phyloP scores from a whole-genome alignment of 2,797 vertebrate genomes.

The Pogoniulus pusillus region DNA sequence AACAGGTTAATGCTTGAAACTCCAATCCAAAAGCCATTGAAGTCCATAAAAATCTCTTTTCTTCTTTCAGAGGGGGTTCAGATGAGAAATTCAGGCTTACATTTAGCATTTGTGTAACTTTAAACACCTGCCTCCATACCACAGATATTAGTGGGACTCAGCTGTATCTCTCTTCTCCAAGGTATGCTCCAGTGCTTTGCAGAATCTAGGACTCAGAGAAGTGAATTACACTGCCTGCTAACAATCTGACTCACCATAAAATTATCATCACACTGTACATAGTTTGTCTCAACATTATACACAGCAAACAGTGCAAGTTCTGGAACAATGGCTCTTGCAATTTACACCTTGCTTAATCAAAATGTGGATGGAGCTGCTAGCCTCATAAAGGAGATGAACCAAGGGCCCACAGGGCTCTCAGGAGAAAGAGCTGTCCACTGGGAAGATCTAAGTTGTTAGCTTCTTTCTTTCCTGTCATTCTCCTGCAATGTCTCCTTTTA shows the following conservation, averaged over 20 bases:
- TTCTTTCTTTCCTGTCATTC: neutral
- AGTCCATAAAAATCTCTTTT: neutral
- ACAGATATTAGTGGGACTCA: neutral
- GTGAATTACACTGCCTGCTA: neutral
- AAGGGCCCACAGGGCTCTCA: neutral
- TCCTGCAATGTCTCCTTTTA: neutral
- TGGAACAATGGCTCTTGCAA: neutral
- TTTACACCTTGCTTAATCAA: neutral
- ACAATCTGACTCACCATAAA: neutral
- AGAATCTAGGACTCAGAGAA: neutral
- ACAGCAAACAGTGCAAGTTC: neutral
- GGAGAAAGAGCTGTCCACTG: neutral
- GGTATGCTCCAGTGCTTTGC: neutral
- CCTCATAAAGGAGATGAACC: neutral
- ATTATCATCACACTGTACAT: neutral
- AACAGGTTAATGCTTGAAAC: neutral
- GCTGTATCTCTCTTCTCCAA: neutral
- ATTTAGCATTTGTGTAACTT: neutral
- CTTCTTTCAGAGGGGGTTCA: neutral
- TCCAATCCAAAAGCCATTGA: neutral
- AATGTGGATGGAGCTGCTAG: neutral
- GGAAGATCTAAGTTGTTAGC: neutral
- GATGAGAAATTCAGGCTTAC: neutral
- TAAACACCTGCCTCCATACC: neutral
- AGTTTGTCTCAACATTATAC: neutral